Conservation (phyloP, 2,888 invertebrate genomes). For the Dicycla oo region DNA sequence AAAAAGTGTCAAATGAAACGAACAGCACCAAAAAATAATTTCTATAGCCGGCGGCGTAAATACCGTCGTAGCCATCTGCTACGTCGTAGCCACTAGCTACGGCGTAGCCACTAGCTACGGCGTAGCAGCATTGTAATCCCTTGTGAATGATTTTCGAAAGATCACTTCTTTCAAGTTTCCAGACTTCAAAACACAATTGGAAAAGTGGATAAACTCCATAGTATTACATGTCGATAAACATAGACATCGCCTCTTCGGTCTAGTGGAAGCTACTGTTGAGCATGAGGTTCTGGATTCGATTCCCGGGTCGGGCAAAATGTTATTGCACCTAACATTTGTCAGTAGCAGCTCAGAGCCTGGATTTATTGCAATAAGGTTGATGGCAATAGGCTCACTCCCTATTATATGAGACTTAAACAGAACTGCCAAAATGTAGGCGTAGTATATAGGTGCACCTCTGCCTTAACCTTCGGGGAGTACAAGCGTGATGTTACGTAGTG, state of each 20-base stretch:
- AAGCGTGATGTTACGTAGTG: neutral
- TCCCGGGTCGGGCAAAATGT: neutral
- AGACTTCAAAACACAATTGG: neutral
- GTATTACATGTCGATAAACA: neutral
- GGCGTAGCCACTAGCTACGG: constrained; percentile 27
- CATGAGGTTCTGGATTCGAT: neutral
- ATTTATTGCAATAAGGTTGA: neutral
- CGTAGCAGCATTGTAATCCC: constrained; percentile 10
- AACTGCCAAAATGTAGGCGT: neutral
- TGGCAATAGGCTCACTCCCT: neutral
- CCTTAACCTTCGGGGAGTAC: neutral
- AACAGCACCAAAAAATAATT: neutral
- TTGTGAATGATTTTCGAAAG: neutral
- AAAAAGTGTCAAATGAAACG: neutral
- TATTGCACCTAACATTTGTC: neutral
- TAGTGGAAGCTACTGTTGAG: neutral
- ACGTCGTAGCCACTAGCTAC: constrained; percentile 33
- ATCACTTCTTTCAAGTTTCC: neutral
- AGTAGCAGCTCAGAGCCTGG: neutral
- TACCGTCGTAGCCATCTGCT: constrained; percentile 12
- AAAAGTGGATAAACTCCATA: neutral
- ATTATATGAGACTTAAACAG: neutral
- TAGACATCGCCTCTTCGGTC: neutral
- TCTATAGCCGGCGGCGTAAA: neutral
- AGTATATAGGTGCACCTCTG: neutral